Conservation (phyloP, 2,113 vertebrate genomes). For the Ceyx melanurus region DNA sequence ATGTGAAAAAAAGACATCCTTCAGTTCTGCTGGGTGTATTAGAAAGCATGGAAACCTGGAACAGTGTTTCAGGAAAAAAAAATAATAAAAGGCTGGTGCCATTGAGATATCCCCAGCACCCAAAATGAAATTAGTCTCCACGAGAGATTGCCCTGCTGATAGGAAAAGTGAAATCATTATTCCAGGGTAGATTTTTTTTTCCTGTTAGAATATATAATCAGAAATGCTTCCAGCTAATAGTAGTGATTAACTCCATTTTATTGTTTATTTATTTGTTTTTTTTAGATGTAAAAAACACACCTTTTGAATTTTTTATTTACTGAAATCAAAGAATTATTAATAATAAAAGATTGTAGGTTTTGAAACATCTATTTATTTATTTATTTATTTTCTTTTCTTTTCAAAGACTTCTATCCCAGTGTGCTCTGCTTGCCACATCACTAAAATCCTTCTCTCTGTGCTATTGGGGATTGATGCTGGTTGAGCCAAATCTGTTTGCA, state of each 20-base stretch:
- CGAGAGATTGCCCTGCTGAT: neutral
- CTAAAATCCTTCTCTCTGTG: neutral
- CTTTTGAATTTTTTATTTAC: neutral
- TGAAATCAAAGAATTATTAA: neutral
- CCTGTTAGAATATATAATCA: neutral
- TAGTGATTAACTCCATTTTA: neutral
- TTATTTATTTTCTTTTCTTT: neutral
- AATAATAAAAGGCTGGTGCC: neutral
- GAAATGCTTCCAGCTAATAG: neutral
- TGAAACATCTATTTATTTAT: neutral
- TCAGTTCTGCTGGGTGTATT: neutral
- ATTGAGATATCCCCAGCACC: neutral
- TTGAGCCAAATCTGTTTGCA: neutral
- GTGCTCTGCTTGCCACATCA: neutral
- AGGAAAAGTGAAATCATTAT: conserved; percentile 3
- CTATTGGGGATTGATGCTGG: neutral
- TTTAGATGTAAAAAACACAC: neutral
- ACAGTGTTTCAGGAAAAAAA: neutral
- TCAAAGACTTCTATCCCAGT: accelerated
- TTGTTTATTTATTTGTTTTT: neutral
- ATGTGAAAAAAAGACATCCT: neutral
- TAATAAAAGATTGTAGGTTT: neutral
- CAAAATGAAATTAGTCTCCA: neutral
- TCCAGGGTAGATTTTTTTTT: neutral
- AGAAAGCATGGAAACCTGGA: neutral